These are phyloP conservation scores for Apantesis nais DNA, from an alignment of 2,888 invertebrate species.

Conservation along the genomic window DNA sequence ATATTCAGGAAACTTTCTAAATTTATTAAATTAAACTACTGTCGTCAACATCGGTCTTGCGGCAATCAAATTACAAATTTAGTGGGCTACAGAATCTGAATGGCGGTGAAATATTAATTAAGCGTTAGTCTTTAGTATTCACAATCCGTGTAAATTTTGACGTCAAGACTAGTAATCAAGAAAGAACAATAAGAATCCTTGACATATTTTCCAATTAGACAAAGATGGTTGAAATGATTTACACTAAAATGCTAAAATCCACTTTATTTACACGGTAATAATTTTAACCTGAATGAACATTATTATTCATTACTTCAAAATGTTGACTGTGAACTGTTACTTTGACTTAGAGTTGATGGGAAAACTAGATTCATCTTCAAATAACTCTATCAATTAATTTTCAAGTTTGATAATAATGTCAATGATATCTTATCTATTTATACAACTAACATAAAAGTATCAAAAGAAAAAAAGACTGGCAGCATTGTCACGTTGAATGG, in stretches of 20 bases:
- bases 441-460: no score
- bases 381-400: no score
- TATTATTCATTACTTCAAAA: neutral
- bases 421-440: no score
- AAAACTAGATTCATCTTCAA: no score
- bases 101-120: conserved; percentile 6
- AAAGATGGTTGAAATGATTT: neutral
- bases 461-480: no score
- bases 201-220: neutral
- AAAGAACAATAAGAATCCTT: neutral
- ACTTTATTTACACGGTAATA: neutral
- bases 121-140: neutral
- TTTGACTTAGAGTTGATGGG: no score
- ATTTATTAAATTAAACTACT: neutral
- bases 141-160: neutral
- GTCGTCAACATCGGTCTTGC: neutral
- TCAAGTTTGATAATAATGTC: no score
- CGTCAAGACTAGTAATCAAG: neutral
- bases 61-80: conserved; percentile 5
- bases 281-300: neutral
- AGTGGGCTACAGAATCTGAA: neutral
- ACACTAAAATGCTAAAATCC: neutral
- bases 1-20: neutral
- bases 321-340: neutral
- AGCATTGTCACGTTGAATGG: no score